Base-by-base conservation (phyloP, 2,113 vertebrate genomes). In the Sphyrna mokarran region DNA sequence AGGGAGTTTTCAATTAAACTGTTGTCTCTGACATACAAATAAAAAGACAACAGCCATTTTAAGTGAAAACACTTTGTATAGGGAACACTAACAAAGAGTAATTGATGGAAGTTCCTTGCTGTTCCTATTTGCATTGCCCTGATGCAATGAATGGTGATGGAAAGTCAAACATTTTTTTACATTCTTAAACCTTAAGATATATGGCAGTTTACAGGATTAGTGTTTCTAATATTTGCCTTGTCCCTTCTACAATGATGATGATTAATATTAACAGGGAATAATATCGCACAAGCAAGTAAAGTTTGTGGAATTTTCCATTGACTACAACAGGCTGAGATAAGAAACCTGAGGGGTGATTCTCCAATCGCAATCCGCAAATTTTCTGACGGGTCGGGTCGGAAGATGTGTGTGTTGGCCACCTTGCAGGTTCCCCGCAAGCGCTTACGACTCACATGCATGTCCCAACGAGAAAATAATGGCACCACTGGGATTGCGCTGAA, bases 1-100 rank as follows among this genome's bases (percentile, higher is more conserved):
- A 72, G 93, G 29, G 40, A 48, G 68, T 54, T 72, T 95, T 43
- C 40, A 95, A 48, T 95, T 95, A 95, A 95, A 95, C 68, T 95
- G 66, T 18, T 95, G 66, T 70, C 91, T 69, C 70, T 94, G 91
- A 70, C 40, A 11, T 94, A 69, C 40, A 70, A 68, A 43, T 94
- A 70, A 94, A 68, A 94, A 94, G 91, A 70, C 66, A 48, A 48
- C 26, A 40, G 37, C 26, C n/a, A 10, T 95, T 63, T 48, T 26
- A 70, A 95, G 69, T 54, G 93, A 95, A 72, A 95, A 95, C 37
- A 70, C 43, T 37, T 69, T 70, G 66, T 95, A 70, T 29, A 29
- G 93, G 93, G 48, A 95, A 48, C 2, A 72, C 11, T n/a, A 70
- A 70, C 37, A 95, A 22, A 69, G 63, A 23, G 37, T 48, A 69